Evolutionary conservation across 2,797 vertebrate species (phyloP), one percentile per base, ranked within the genome.

Genomic region (Thunnus albacares): DNA sequence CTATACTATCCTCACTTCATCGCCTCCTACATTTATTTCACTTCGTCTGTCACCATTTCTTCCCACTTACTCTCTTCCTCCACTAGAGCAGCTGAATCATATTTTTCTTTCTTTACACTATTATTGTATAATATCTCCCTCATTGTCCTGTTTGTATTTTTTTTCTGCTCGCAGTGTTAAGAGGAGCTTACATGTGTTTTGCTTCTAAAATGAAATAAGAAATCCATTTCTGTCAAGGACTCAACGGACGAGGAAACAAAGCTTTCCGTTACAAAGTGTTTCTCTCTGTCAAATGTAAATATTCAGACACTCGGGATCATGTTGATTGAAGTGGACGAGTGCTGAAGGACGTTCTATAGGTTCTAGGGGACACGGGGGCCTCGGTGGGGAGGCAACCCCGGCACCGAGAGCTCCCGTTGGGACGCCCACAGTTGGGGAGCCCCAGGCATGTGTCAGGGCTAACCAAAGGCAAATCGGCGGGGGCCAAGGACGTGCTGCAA

Each of bases 381-480:
- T 82, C 71, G 20, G 47, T 22, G 30, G 84, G 82, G 77, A 71
- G 66, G 72, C 69, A 68, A 67, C 63, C 80, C 17, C 35, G 6
- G 55, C 30, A 51, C 35, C 8, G 58, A 75, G 67, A 28, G 64
- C 72, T 56, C 75, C 90, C 70, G 43, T 9, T 13, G 87, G 82
- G 87, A 83, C 6, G 67, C 64, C 78, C 30, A 49, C 77, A 86
- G 43, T 72, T 22, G 33, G 77, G 79, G 83, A 84, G 91, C 90
- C 90, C 47, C 83, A 86, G 93, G 90, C 91, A 62, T 71, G 83
- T 87, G 90, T 88, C 75, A 30, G 56, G 76, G 74, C 75, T 49
- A 64, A 86, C 73, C 75, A 79, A 83, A 87, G 81, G 79, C 71
- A 75, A 83, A 68, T 81, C 75, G 63, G 30, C n/a, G 55, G 80